Base-by-base conservation (phyloP, 2,113 vertebrate genomes). In the Motacilla alba region DNA sequence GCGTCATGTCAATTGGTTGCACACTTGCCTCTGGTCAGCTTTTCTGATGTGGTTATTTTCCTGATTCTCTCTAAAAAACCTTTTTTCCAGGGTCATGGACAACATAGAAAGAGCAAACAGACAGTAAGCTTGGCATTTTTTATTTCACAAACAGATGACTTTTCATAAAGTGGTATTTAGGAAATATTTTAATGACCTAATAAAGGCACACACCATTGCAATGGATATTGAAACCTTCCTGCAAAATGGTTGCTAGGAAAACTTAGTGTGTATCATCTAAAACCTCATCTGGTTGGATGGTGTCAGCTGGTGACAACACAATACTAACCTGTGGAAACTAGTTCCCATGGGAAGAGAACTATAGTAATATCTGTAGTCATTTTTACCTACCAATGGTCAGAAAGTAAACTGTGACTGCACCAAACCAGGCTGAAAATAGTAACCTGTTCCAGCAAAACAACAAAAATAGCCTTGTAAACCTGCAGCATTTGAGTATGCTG, bases 1-100 rank as follows among this genome's bases (percentile, higher is more conserved):
- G 0, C 0, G 0, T 56, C 2, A 5, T 19, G 33, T 37, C 69
- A 53, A 64, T 8, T 52, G 33, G 30, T 56, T 62, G 47, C 43
- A 53, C 7, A 10, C 67, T 85, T 82, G 70, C 59, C 91, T 80
- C 78, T 74, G 55, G 37, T n/a, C 72, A 83, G 59, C 33, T 95
- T 53, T 94, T 77, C 74, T 85, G 59, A 12, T 69, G 41, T 28
- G 59, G 31, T 62, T 87, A 46, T 70, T 75, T 68, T 44, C 49
- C 49, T 19, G 14, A 6, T n/a, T 64, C 13, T n/a, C 18, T 62
- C 27, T 76, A 85, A 82, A 52, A 63, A 26, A 49, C 4, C 6
- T 8, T 62, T 77, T 86, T 78, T 49, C 44, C 56, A 85, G 72
- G 46, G 74, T 43, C 59, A 85, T 2, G 46, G 58, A 55, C 84